These are phyloP conservation scores for Esox lucius DNA, from an alignment of 2,797 vertebrate genomes.

Conservation along the genomic window DNA sequence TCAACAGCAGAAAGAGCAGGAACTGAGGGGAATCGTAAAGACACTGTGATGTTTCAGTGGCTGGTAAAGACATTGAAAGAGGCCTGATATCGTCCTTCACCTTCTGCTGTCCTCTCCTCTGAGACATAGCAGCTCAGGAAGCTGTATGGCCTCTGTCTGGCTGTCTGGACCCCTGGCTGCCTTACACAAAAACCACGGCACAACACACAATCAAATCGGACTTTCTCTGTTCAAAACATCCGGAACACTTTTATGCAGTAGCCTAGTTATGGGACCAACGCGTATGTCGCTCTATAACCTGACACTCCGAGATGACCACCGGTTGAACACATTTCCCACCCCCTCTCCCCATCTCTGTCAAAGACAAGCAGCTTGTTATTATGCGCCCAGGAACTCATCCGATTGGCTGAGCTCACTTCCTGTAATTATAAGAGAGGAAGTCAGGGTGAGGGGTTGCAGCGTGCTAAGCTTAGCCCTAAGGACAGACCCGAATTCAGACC, in stretches of 20 bases:
- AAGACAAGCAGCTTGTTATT: conserved; percentile 74
- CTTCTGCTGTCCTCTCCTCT: not conserved
- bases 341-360: conserved; percentile 22
- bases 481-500: conserved; percentile 36
- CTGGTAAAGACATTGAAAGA: conserved; percentile 56
- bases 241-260: conserved; percentile 11
- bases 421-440: conserved; percentile 85
- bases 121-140: not conserved
- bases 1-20: not conserved
- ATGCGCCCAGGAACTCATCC: conserved; percentile 60
- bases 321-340: not conserved
- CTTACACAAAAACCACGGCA: conserved; percentile 2
- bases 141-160: conserved; percentile 6
- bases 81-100: conserved; percentile 15
- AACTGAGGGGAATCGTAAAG: conserved; percentile 31
- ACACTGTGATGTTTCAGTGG: conserved; percentile 19
- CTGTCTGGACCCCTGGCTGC: conserved; percentile 24
- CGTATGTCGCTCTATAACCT: conserved; percentile 1
- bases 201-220: not conserved
- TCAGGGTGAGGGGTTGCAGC: conserved; percentile 77
- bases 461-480: conserved; percentile 61
- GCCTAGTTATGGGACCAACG: conserved; percentile 12
- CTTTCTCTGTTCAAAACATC: conserved; percentile 22
- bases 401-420: conserved; percentile 78
- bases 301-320: not conserved